Evolutionary conservation across 2,888 invertebrate species (phyloP).

Genomic region (Timema cristinae): DNA sequence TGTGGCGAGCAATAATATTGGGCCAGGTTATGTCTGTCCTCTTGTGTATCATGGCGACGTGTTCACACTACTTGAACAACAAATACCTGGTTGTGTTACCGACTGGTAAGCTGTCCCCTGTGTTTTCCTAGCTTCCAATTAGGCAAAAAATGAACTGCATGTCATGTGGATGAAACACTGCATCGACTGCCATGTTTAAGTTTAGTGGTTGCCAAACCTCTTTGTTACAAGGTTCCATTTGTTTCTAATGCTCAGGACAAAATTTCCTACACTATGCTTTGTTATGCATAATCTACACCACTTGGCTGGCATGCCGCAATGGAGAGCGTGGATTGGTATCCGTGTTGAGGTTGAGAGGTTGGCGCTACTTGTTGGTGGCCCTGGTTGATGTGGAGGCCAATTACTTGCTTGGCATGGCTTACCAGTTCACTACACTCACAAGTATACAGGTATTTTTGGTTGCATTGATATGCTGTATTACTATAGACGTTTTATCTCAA

Average conservation of each 20-base stretch:
- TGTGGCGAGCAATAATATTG: constrained; percentile 67
- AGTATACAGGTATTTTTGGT: constrained; percentile 58
- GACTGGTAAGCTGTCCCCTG: constrained; percentile 50
- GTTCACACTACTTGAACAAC: constrained; percentile 66
- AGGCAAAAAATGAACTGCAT: no score
- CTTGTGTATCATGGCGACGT: constrained; percentile 70
- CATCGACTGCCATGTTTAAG: no score
- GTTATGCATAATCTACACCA: constrained; percentile 71
- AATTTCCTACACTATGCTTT: constrained; percentile 74
- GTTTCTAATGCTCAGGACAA: constrained; percentile 54
- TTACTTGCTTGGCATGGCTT: constrained; percentile 76
- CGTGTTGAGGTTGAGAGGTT: constrained; percentile 64
- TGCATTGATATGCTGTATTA: no score
- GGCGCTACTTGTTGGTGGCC: constrained; percentile 73
- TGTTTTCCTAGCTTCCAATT: background rate
- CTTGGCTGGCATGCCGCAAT: constrained; percentile 68
- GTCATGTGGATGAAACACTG: no score
- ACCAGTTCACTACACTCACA: constrained; percentile 67
- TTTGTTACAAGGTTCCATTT: no score
- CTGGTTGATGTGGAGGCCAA: constrained; percentile 83
- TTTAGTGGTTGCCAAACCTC: no score
- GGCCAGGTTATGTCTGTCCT: constrained; percentile 73
- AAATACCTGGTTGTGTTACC: constrained; percentile 67
- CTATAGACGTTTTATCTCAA: no score
- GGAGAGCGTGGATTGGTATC: constrained; percentile 57